Base-by-base conservation (phyloP, 2,888 invertebrate genomes). In the Tyria jacobaeae region DNA sequence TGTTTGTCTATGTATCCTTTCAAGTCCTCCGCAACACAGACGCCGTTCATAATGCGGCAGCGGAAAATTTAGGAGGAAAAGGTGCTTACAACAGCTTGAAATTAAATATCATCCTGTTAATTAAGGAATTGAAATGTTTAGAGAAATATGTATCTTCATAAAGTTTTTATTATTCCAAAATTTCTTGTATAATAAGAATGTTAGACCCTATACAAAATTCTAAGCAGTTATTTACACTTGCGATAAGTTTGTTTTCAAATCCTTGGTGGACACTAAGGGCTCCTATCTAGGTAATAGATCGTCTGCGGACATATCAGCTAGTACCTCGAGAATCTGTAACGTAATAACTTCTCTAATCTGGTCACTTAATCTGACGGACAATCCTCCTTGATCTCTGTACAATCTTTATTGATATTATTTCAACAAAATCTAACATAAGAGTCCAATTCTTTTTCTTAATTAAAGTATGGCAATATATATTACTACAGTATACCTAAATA, bases 281-380 rank as follows among this genome's bases (percentile, higher is more conserved):
- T 24, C n/a, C 17, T 74, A 71, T 74, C 61, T 57, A 15, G 1
- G 35, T 49, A 39, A 63, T 71, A 55, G 44, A 68, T 68, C 68
- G 37, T 39, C 37, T 9, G 9, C 9, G 62, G 51, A 59, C 41
- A 15, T 64, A 58, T 57, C 58, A 39, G 37, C 49, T 47, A 59
- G 47, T 63, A 39, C 52, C 57, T 52, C 17, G 44, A 37, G 48
- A 14, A 58, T 58, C 15, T 37, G 10, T 21, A 44, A 44, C 39
- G 56, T 59, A 57, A 62, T 54, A 52, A 57, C 47, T 21, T 49
- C 24, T 24, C 34, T 47, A 64, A 75, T 72, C 72, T 61, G 54
- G 48, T 62, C 57, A 74, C 49, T 74, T 62, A 48, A 74, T 74
- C 71, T 71, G 53, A 71, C 48, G 21, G 34, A 75, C 48, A 60